Base-by-base conservation (phyloP, 92 coral and sea anemone species). In the Zoanthus sociatus region DNA sequence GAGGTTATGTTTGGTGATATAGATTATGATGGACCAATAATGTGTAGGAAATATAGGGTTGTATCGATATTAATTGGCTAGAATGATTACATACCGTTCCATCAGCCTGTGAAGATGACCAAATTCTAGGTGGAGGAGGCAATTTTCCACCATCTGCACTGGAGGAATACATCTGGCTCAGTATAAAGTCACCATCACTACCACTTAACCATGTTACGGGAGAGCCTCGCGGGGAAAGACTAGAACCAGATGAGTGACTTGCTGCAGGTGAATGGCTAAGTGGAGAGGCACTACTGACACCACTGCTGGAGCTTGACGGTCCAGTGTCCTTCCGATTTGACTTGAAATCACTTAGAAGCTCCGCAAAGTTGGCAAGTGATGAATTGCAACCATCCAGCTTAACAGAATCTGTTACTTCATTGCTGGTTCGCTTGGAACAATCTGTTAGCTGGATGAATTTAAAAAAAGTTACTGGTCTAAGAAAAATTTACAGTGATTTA, bases 261-360 rank as follows among this genome's bases (percentile, higher is more conserved):
- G 94, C 97, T 18, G 96, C 91, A 6, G 99, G 99, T 31, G 99
- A 97, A 90, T 91, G 99, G 60, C 98, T 95, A 15, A 94, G 93
- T n/a, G 99, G 98, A 54, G 99, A 97, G 48, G 94, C 91, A 86
- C 99, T 95, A 84, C 99, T 95, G 79, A 97, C 99, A 32, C 99
- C 99, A 61, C 99, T 97, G 76, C 98, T 95, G 71, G 89, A 90
- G 72, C 95, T 95, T 0, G 95, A 93, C 77, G 91, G 77, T 26
- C 91, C 79, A 44, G 95, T 89, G 87, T 94, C 98, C 78, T 94
- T 94, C 67, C 95, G 83, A 18, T 76, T 16, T 0, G 63, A 20
- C 69, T 86, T 90, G 86, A 66, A 84, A n/a, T 78, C 90, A 42
- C 91, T 16, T 15, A 91, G 77, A 83, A 86, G 76, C 6, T 91